Evolutionary conservation across 2,888 invertebrate species (phyloP).

Genomic region (Lapara coniferarum): DNA sequence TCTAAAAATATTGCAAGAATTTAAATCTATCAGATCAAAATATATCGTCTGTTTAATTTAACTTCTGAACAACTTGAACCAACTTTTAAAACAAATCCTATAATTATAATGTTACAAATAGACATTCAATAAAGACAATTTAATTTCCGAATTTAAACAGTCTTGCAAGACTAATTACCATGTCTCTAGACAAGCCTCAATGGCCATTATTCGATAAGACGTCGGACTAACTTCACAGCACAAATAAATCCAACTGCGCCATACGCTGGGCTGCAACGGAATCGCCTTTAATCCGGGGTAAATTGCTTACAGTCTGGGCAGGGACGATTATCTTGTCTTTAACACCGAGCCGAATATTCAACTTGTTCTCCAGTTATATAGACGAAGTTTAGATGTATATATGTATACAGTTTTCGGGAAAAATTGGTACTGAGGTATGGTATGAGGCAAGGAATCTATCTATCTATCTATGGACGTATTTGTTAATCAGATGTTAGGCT

Average conservation of each 20-base stretch:
- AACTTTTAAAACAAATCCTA: neutral
- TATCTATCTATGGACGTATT: too few relatives aligned
- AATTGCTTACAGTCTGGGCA: slow-evolving; percentile 61
- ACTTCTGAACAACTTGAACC: neutral
- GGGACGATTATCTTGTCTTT: slow-evolving; percentile 50
- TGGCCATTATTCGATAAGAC: slow-evolving; percentile 61
- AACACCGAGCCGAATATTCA: slow-evolving; percentile 37
- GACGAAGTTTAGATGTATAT: too few relatives aligned
- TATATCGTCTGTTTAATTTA: too few relatives aligned
- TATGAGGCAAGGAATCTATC: too few relatives aligned
- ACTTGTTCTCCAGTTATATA: slow-evolving; percentile 37
- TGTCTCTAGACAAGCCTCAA: slow-evolving; percentile 47
- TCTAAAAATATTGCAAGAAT: too few relatives aligned
- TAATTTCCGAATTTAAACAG: slow-evolving; percentile 44
- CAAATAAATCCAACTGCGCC: slow-evolving; percentile 63
- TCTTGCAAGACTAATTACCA: slow-evolving; percentile 32
- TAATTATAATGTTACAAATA: neutral
- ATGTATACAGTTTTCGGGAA: too few relatives aligned
- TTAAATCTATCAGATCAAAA: too few relatives aligned
- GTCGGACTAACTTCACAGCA: slow-evolving; percentile 48
- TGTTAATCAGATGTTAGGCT: too few relatives aligned
- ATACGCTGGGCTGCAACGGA: slow-evolving; percentile 57
- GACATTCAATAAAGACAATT: slow-evolving; percentile 33
- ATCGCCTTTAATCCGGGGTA: slow-evolving; percentile 60
- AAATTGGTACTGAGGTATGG: too few relatives aligned